A percentile compares a stretch with the other conserved stretches of the same genome.
These are phyloP conservation scores for Gila robusta DNA, from an alignment of 2,797 vertebrate genomes.

Conservation along the genomic window DNA sequence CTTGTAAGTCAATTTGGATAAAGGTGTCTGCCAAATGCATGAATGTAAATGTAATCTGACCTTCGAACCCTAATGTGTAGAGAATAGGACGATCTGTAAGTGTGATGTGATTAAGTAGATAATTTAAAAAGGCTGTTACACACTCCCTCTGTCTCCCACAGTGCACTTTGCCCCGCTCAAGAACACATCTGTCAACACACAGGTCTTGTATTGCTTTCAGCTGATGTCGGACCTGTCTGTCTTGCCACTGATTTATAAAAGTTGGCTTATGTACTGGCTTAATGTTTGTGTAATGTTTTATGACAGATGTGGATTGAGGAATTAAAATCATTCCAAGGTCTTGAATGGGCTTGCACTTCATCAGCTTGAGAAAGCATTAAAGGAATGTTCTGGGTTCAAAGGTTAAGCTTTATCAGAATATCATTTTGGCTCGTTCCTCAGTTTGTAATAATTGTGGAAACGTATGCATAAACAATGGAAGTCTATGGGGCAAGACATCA, in stretches of 20 bases:
- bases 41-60: not conserved
- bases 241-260: conserved; percentile 5
- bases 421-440: not conserved
- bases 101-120: not conserved
- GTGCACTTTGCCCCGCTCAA: conserved; percentile 1
- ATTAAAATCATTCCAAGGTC: not conserved
- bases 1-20: not conserved
- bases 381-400: not conserved
- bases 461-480: not conserved
- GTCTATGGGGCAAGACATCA: not conserved
- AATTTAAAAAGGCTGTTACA: conserved; percentile 7
- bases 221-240: not conserved
- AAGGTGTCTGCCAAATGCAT: conserved; percentile 7
- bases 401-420: not conserved
- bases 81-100: not conserved
- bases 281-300: not conserved
- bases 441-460: not conserved
- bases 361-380: not conserved
- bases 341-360: not conserved
- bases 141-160: conserved; percentile 14
- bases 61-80: not conserved
- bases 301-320: not conserved
- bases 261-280: not conserved
- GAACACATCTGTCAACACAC: conserved; percentile 15
- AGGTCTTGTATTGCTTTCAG: conserved; percentile 3